Evolutionary conservation across 2,888 invertebrate genomes (phyloP).

Genomic region (Aelia acuminata): DNA sequence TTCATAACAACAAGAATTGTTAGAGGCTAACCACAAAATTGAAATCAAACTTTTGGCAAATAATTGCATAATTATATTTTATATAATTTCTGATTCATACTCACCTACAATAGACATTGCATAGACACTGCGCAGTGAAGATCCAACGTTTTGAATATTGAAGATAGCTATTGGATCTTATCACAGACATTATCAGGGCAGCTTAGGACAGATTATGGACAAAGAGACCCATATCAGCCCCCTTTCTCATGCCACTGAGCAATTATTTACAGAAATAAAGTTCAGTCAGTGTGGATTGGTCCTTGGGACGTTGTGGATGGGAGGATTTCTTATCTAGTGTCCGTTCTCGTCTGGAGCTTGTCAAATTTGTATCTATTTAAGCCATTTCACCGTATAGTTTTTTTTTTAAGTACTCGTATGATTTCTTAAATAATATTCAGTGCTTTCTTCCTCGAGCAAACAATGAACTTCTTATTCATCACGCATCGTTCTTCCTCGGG

Average conservation of each 20-base stretch:
- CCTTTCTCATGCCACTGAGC: conserved; percentile 43
- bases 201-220: conserved; percentile 41
- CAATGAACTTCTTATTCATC: not conserved
- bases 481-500: not conserved
- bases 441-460: not conserved
- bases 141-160: conserved; percentile 4
- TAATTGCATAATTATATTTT: too few species aligned
- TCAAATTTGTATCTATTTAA: not conserved
- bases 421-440: not conserved
- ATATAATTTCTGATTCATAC: not conserved
- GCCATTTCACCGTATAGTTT: not conserved
- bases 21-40: too few species aligned
- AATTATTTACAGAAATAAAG: conserved; percentile 55
- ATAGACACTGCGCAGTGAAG: not conserved
- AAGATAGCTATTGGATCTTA: not conserved
- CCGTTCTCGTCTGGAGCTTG: not conserved
- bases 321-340: not conserved
- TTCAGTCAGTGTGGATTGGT: conserved; percentile 25
- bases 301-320: not conserved
- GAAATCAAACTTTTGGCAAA: too few species aligned
- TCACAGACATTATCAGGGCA: not conserved
- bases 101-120: not conserved
- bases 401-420: not conserved
- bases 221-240: conserved; percentile 28
- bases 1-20: too few species aligned